Base-by-base conservation (phyloP, 2,888 invertebrate species). In the Desoria tigrina region DNA sequence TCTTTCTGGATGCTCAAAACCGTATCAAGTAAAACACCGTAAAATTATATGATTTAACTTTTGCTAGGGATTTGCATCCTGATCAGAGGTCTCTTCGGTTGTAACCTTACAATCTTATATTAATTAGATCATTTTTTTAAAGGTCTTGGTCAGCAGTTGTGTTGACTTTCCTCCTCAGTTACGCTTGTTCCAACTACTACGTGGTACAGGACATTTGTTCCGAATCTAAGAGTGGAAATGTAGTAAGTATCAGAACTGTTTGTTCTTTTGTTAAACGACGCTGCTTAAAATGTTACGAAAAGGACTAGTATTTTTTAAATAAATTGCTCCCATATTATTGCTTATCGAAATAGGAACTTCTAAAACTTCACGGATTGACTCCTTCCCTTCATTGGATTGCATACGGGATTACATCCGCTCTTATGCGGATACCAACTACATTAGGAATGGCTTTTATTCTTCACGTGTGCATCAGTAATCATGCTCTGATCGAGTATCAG, bases 351-450 rank as follows among this genome's bases (percentile, higher is more conserved):
- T 55, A 68, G 68, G 68, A 69, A 54, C 61, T 71, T 7, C 37
- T 71, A 1, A 66, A 68, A 61, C 56, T 68, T 16, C 71, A 71
- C 39, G 71, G 71, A n/a, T 54, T 71, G 61, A 66, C 68, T 11
- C 63, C 61, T 28, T n/a, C 32, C 1, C 61, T 68, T 42, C 63
- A 65, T 28, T 71, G 66, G 68, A 45, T 68, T 6, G 64, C 71
- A 6, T 58, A 61, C 27, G n/a, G 60, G 23, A 56, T 68, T 11
- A 61, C 63, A 14, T 50, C 55, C 1, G 27, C 37, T 0, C 2
- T 63, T 18, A 24, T 68, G 6, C 59, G 65, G 0, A 11, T 28
- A 2, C 0, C 64, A 0, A 61, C 68, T 4, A 24, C 64, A 3
- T 27, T 63, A 3, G 37, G 42, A 1, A 53, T 68, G 27, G 53